Base-by-base conservation (phyloP, 2,113 vertebrate genomes). In the Spizaetus ornatus region DNA sequence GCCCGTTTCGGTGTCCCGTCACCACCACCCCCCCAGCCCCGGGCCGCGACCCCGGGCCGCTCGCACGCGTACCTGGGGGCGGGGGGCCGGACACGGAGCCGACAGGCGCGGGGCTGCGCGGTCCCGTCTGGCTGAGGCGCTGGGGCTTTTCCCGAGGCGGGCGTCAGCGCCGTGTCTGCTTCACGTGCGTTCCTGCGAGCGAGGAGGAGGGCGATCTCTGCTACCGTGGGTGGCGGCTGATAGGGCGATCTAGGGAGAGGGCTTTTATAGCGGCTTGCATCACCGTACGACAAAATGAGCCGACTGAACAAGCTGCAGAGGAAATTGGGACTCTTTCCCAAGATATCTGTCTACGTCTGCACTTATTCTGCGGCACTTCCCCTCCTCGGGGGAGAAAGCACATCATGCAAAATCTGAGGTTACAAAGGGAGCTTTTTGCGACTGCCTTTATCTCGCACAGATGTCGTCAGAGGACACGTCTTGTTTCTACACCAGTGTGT, bases 241-340 rank as follows among this genome's bases (percentile, higher is more conserved):
- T 1, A 2, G 21, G 1, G 43, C 6, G 27, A 8, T 5, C 31
- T 5, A 7, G 66, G 53, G 45, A 31, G 72, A n/a, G 66, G 52
- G 31, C 4, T 16, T 27, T 61, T 31, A 2, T 1, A 10, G 73
- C 53, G 16, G n/a, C 31, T 73, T 50, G 86, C 72, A 53, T 40
- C 65, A 32, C 45, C 2, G 2, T 1, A 2, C 43, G 25, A 4
- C 34, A 21, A 14, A 36, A 20, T 0, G 4, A 12, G 59, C 40
- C 21, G 53, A 0, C 20, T 17, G 58, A 22, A 21, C 9, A 6
- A 34, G 9, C 18, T 15, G 66, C 22, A 13, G 47, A 29, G 55
- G 67, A 55, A 47, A 18, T 2, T 0, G 0, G 38, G 34, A 0
- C 50, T 32, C 25, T 48, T 91, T 94, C 90, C 73, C 81, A 43